phyloP scores from a whole-genome alignment of 2,888 invertebrate genomes.

The Ophonus ardosiacus region DNA sequence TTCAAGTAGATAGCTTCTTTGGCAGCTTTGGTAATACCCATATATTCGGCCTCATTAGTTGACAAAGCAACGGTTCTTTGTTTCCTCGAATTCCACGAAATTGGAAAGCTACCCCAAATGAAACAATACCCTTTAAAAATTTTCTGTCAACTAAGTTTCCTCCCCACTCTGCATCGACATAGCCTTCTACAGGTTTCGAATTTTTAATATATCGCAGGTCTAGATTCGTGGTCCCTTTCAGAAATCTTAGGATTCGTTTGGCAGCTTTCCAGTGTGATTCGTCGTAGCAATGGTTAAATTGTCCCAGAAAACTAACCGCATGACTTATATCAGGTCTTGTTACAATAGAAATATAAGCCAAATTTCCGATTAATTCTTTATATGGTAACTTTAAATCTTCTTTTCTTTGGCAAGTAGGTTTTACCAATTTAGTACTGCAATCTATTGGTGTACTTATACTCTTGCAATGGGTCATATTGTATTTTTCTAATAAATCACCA shows the following conservation, averaged over 20 bases:
- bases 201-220: neutral
- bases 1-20: neutral
- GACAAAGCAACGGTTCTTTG: too few relatives aligned
- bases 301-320: slow-evolving; percentile 7
- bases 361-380: slow-evolving; percentile 44
- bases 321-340: slow-evolving; percentile 54
- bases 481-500: slow-evolving; percentile 30
- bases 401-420: neutral
- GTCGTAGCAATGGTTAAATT: slow-evolving; percentile 30
- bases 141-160: neutral
- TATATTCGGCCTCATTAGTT: too few relatives aligned
- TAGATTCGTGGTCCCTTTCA: slow-evolving; percentile 4
- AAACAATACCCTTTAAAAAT: slow-evolving; percentile 5
- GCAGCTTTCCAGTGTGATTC: slow-evolving; percentile 36
- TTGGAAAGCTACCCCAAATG: too few relatives aligned
- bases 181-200: neutral
- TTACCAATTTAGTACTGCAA: neutral
- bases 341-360: slow-evolving; percentile 44
- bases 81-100: too few relatives aligned
- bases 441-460: slow-evolving; percentile 41
- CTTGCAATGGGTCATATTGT: slow-evolving; percentile 61
- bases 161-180: slow-evolving; percentile 40
- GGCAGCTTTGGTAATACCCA: too few relatives aligned
- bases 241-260: slow-evolving; percentile 28
- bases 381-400: slow-evolving; percentile 37